These are phyloP conservation scores for Petromus typicus DNA, from an alignment of 2,113 vertebrate genomes.

Conservation along the genomic window DNA sequence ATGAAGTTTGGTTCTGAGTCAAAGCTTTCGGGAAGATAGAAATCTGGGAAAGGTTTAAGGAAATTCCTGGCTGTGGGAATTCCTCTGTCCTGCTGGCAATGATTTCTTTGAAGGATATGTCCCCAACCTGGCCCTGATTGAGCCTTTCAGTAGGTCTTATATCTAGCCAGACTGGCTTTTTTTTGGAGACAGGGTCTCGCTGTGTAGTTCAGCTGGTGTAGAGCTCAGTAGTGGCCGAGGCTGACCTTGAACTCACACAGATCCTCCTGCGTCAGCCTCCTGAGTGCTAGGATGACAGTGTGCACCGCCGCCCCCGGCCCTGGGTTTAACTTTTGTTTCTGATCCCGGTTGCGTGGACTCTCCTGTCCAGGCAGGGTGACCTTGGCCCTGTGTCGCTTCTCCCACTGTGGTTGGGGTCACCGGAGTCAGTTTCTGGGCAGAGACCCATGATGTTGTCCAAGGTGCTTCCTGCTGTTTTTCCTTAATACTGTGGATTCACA, in stretches of 20 bases:
- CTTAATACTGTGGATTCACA: neutral
- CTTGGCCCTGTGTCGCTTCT: too few species aligned
- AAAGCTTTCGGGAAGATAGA: neutral
- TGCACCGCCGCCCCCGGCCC: too few species aligned
- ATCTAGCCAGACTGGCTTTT: too few species aligned
- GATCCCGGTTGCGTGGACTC: neutral
- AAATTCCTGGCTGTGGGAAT: neutral
- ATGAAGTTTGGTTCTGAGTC: neutral
- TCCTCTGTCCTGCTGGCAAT: neutral
- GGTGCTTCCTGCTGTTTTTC: neutral
- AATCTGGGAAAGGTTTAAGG: neutral
- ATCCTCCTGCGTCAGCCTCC: too few species aligned
- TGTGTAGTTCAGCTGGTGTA: too few species aligned
- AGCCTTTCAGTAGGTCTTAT: neutral
- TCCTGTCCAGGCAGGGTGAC: neutral
- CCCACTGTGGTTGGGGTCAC: neutral
- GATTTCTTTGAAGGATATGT: neutral
- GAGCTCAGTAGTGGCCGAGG: too few species aligned
- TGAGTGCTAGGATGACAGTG: too few species aligned
- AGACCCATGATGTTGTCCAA: neutral
- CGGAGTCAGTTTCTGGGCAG: constrained; percentile 7
- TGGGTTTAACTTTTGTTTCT: neutral
- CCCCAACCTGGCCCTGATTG: neutral
- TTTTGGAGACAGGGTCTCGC: too few species aligned
- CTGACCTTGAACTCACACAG: too few species aligned